Evolutionary conservation across 2,888 invertebrate species (phyloP), one percentile per base, ranked within the genome.

Genomic region (Drosophila mettleri): DNA sequence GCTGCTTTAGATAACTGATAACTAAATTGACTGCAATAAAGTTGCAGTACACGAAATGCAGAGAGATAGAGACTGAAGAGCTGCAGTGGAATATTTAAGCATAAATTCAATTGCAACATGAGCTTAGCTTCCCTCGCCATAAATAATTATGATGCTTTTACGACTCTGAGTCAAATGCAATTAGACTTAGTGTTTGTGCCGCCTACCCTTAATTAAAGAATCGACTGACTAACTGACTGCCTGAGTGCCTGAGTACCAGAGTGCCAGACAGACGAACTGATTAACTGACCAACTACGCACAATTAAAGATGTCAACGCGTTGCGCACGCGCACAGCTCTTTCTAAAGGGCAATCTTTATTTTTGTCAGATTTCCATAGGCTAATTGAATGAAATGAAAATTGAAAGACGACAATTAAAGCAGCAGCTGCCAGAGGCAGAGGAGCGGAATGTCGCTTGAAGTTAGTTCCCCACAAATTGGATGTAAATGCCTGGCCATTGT

Each of bases 371-470:
- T 88, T 82, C 69, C 75, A 74, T 74, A 69, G 71, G 58, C 88
- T 83, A 83, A 83, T 83, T 83, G 89, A 88, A 77, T 74, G 64
- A 70, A 83, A 88, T 83, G 72, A 84, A 88, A 88, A 86, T 78
- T 86, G 71, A 84, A 88, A 84, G 81, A 74, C 68, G 48, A 46
- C 77, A 83, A 86, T 76, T 79, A 76, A 75, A 68, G 36, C 16
- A 16, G 36, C 36, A 43, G 52, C 38, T 53, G 51, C 66, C 49
- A 53, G 31, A 54, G 55, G 20, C 45, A 9, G 16, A 58, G 18
- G 38, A 48, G 36, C 77, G 60, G 68, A 74, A 78, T 74, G 62
- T 74, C 78, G 61, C 74, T 73, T 31, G 6, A 33, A 57, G 52
- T 58, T 62, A 58, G 8, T 34, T 31, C 53, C 58, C 43, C 31